These are phyloP conservation scores for Caracal caracal DNA, from an alignment of 2,113 vertebrate species.

Conservation along the genomic window DNA sequence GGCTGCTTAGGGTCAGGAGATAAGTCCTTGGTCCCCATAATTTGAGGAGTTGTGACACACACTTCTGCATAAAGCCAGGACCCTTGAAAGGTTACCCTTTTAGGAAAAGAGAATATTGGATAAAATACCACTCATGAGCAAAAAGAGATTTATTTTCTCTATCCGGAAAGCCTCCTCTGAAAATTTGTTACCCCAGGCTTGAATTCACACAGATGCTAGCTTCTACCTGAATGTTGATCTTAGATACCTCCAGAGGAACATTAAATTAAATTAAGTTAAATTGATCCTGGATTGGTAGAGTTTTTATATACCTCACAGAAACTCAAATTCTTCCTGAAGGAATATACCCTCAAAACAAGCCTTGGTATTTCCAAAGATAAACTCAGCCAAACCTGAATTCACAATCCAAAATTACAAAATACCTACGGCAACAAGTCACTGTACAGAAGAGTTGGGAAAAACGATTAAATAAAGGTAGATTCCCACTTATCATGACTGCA, in stretches of 20 bases:
- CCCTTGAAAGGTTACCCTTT: background rate
- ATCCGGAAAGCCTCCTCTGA: background rate
- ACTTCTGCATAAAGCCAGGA: background rate
- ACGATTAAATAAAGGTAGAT: background rate
- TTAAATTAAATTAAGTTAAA: constrained; percentile 34
- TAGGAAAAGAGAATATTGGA: background rate
- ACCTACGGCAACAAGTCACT: background rate
- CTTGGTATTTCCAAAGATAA: background rate
- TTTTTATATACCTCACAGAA: background rate
- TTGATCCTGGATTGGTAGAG: background rate
- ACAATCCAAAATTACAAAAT: background rate
- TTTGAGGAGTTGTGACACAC: background rate
- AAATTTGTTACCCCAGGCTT: background rate
- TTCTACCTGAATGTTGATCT: background rate
- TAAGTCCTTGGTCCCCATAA: background rate
- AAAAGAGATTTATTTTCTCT: background rate
- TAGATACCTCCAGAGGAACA: background rate
- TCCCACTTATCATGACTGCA: background rate
- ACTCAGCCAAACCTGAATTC: background rate
- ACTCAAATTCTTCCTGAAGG: background rate
- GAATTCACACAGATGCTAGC: background rate
- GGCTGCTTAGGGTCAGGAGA: background rate
- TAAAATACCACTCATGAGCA: constrained; percentile 19
- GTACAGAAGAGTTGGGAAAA: background rate
- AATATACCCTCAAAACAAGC: background rate